A percentile compares a stretch with the other conserved stretches of the same genome.
These are phyloP conservation scores for Capromys pilorides DNA, from an alignment of 2,797 vertebrate genomes.

Conservation along the genomic window DNA sequence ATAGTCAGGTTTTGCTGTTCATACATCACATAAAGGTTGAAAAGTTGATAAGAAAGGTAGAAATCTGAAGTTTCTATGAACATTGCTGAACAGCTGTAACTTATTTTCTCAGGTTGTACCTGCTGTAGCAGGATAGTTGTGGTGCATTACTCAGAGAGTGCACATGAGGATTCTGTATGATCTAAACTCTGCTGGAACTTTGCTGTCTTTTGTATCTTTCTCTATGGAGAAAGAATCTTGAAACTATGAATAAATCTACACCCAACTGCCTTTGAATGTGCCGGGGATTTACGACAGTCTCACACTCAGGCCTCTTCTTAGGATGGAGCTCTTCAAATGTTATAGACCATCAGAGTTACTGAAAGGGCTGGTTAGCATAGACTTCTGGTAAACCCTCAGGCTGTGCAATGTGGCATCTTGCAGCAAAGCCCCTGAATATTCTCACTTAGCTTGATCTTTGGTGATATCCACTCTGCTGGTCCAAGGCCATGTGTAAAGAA, in stretches of 20 bases:
- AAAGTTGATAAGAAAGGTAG: not conserved
- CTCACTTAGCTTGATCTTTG: not conserved
- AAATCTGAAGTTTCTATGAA: not conserved
- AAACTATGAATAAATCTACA: not conserved
- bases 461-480: not conserved
- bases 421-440: not conserved
- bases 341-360: accelerated
- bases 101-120: not conserved
- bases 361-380: not conserved
- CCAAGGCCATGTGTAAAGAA: not conserved
- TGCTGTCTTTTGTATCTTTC: not conserved
- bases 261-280: accelerated
- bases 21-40: not conserved
- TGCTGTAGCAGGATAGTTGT: not conserved
- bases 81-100: not conserved
- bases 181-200: too few relatives aligned
- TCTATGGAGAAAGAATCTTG: not conserved
- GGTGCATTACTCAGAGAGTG: accelerated
- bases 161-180: accelerated
- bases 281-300: too few relatives aligned
- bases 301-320: not conserved
- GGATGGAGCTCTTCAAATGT: too few relatives aligned
- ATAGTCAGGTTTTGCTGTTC: not conserved
- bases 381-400: accelerated
- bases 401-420: accelerated